Evolutionary conservation across 1,140 invertebrate genomes (phyloP), one percentile per base, ranked within the genome.

Genomic region (Euwallacea similis): DNA sequence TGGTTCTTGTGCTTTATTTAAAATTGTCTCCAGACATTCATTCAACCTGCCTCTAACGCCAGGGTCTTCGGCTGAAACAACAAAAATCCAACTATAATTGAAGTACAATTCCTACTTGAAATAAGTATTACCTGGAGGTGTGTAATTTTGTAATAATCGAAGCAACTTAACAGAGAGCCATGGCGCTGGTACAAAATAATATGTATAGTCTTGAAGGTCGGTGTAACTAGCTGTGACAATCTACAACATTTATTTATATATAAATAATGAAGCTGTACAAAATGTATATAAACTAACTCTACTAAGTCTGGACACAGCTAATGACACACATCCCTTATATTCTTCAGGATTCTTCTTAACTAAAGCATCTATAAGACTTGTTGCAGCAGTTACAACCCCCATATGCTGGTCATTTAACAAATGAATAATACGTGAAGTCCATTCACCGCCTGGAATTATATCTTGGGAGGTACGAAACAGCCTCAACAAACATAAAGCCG

Each of bases 141-240:
- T 97, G 81, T 99, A 99, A 82, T 99, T 99, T 85, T 99, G 98
- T 69, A 99, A 84, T 64, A 99, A 86, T 76, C 97, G 86, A 66
- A 99, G 85, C 59, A 99, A 84, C 86, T 99, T 99, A 4, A 99
- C 97, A 65, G 97, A 99, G 0, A 99, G 86, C 98, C 98, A 99
- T 10, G 98, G 98, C 42, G 98, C 98, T 70, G 98, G 97, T 46
- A 99, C 98, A 88, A 99, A 99, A 80, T 99, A 99, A 83, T 99
- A 99, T 0, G 98, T 99, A 81, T 99, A 99, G 84, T 99, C 98
- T 86, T 99, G 97, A 63, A 99, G 86, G 85, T 98, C 97, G 77
- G 96, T 98, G 80, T 98, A 98, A 80, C 95, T 98, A 58, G 96
- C 94, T 71, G 96, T 98, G 0, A 98, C 96, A 85, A 98, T 98